Conservation (phyloP, 2,797 vertebrate species). For the Sylvilagus floridanus region DNA sequence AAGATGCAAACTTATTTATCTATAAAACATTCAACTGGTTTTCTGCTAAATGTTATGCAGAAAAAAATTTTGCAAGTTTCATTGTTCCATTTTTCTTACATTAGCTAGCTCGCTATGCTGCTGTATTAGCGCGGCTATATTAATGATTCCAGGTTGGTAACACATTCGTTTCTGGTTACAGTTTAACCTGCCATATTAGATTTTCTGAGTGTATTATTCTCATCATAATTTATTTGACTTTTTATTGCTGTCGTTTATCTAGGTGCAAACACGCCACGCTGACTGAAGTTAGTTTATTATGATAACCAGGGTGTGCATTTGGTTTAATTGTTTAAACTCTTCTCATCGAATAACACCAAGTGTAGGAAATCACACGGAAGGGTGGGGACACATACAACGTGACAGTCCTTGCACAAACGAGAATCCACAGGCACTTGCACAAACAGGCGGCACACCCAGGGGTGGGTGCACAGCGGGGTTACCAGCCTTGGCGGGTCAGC, state of each 20-base stretch:
- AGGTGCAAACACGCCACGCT: constrained; percentile 49
- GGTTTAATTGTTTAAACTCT: constrained; percentile 4
- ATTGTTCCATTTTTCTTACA: constrained; percentile 9
- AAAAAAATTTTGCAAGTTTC: constrained; percentile 75
- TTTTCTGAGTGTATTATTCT: constrained; percentile 41
- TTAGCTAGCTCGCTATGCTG: not conserved
- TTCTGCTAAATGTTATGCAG: constrained; percentile 72
- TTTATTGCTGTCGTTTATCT: constrained; percentile 21
- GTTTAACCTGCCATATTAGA: constrained; percentile 55
- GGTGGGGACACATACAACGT: constrained; percentile 56
- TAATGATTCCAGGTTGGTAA: constrained; percentile 56
- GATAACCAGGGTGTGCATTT: not conserved
- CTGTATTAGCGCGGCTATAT: not conserved
- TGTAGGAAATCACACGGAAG: constrained; percentile 50
- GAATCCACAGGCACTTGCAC: constrained; percentile 73
- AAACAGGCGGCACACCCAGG: constrained; percentile 71
- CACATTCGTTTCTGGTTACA: constrained; percentile 44
- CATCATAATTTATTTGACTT: constrained; percentile 27
- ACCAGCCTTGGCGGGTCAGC: constrained; percentile 82
- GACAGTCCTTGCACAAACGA: constrained; percentile 69
- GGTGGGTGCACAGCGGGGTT: constrained; percentile 79
- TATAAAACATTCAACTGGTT: constrained; percentile 27
- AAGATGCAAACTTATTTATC: constrained; percentile 38
- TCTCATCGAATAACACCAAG: not conserved
- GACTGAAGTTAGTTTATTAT: constrained; percentile 40